A percentile compares a stretch with the other conserved stretches of the same genome.
Evolutionary conservation across 2,797 vertebrate species (phyloP).

Genomic region (Agapornis canus): DNA sequence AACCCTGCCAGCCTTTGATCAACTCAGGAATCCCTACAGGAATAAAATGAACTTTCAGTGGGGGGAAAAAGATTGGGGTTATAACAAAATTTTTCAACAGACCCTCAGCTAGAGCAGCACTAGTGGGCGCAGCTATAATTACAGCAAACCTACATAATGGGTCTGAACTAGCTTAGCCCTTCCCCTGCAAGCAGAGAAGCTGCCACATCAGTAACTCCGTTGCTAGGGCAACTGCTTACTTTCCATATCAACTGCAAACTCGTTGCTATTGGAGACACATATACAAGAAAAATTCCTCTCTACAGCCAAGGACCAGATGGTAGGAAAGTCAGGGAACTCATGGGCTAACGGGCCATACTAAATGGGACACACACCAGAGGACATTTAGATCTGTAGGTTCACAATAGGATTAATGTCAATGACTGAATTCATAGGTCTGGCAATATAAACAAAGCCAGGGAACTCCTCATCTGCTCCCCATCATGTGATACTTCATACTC

Average conservation of each 20-base stretch:
- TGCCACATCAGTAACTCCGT: constrained; percentile 92
- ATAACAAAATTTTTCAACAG: constrained; percentile 15
- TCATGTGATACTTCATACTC: constrained; percentile 40
- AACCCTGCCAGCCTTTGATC: not conserved
- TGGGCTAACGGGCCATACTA: constrained; percentile 62
- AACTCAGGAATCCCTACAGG: not conserved
- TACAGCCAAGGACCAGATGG: constrained; percentile 91
- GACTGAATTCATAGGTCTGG: constrained; percentile 35
- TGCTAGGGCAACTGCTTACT: constrained; percentile 95
- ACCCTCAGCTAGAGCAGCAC: constrained; percentile 8
- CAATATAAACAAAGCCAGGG: constrained; percentile 49
- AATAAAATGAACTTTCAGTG: not conserved
- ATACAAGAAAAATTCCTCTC: constrained; percentile 93
- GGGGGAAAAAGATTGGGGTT: not conserved
- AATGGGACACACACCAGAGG: constrained; percentile 53
- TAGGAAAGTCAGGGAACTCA: constrained; percentile 82
- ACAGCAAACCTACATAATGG: constrained; percentile 54
- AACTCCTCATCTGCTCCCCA: constrained; percentile 12
- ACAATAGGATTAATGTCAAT: constrained; percentile 45
- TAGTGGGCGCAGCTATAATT: constrained; percentile 39
- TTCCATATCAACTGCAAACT: constrained; percentile 94
- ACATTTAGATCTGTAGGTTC: constrained; percentile 9
- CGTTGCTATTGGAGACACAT: constrained; percentile 91
- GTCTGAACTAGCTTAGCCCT: constrained; percentile 76
- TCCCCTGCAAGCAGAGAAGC: constrained; percentile 74